These are phyloP conservation scores for Mythimna loreyi DNA, from an alignment of 2,888 invertebrate genomes.

Conservation along the genomic window DNA sequence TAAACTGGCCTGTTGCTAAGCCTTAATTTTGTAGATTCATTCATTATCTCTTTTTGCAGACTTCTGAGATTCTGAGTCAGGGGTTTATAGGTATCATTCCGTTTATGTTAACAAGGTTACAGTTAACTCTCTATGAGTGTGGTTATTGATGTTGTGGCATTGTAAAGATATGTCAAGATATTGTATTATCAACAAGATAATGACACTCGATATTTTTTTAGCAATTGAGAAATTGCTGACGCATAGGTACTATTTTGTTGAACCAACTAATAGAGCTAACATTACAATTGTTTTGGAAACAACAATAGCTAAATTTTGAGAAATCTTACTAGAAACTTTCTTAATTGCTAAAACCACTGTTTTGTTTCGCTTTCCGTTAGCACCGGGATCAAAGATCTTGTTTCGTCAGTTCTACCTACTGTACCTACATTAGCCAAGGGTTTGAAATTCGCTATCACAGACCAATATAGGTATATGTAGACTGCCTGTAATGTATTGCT, in stretches of 20 bases:
- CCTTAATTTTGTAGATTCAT: no score
- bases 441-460: background rate
- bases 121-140: slow-evolving; percentile 1
- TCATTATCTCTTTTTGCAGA: background rate
- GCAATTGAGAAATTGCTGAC: slow-evolving; percentile 27
- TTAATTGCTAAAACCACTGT: no score
- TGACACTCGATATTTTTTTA: slow-evolving; percentile 37
- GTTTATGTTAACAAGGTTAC: slow-evolving; percentile 9
- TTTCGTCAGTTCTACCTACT: background rate
- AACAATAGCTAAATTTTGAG: background rate
- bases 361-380: no score
- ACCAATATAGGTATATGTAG: background rate
- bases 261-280: background rate
- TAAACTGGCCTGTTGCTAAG: no score
- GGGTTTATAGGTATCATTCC: background rate
- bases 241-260: background rate
- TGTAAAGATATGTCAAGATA: slow-evolving; percentile 46
- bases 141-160: slow-evolving; percentile 33
- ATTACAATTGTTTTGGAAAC: background rate
- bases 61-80: background rate
- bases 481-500: background rate
- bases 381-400: background rate
- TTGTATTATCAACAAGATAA: slow-evolving; percentile 30
- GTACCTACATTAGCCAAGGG: background rate
- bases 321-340: background rate